Evolutionary conservation across 2,888 invertebrate genomes (phyloP).

Genomic region (Corythucha ciliata): DNA sequence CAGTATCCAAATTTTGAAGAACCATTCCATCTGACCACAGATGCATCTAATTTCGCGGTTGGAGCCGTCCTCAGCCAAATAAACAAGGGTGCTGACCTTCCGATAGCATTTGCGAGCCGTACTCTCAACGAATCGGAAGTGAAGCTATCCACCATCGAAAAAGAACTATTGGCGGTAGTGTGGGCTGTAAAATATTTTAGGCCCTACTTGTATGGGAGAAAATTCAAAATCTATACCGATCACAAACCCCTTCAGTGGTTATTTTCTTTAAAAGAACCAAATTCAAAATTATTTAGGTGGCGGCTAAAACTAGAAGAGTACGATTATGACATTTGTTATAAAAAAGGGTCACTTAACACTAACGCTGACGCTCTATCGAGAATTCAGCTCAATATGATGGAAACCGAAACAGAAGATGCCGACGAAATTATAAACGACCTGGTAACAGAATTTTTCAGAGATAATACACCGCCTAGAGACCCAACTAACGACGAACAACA

Average conservation of each 20-base stretch:
- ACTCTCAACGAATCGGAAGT: slow-evolving; percentile 37
- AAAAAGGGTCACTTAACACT: slow-evolving; percentile 9
- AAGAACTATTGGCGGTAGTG: slow-evolving; percentile 38
- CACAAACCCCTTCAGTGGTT: slow-evolving; percentile 15
- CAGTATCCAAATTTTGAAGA: too few species aligned
- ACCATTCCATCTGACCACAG: too few species aligned
- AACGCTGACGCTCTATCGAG: slow-evolving; percentile 19
- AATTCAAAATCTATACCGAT: slow-evolving; percentile 32
- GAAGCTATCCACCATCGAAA: slow-evolving; percentile 37
- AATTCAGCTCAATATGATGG: too few species aligned
- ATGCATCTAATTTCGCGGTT: too few species aligned
- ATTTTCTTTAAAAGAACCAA: slow-evolving; percentile 18
- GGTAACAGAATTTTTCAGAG: too few species aligned
- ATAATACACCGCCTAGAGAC: too few species aligned
- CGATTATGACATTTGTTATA: slow-evolving; percentile 15
- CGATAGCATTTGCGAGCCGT: slow-evolving; percentile 38
- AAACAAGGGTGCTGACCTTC: too few species aligned
- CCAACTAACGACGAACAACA: too few species aligned
- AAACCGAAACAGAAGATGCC: too few species aligned
- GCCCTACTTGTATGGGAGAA: slow-evolving; percentile 33
- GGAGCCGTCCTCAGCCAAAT: too few species aligned
- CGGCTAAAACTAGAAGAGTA: slow-evolving; percentile 14
- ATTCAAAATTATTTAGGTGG: slow-evolving; percentile 6
- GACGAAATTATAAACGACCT: too few species aligned
- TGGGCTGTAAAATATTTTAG: slow-evolving; percentile 37